Conservation (phyloP, 2,113 vertebrate species). For the Otolemur garnettii region DNA sequence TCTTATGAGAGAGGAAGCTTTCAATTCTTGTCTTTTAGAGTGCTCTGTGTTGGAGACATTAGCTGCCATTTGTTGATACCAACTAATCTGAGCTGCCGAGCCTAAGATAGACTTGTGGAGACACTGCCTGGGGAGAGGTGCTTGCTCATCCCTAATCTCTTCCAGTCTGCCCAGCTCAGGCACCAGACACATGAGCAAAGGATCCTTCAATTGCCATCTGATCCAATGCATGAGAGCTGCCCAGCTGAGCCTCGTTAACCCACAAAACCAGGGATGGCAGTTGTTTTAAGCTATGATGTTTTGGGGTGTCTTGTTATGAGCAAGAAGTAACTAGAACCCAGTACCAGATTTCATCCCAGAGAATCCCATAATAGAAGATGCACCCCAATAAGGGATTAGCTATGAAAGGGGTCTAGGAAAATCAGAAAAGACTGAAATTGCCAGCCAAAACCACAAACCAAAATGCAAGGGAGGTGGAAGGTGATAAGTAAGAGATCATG, state of each 20-base stretch:
- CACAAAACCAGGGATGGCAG: no score
- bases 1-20: not conserved
- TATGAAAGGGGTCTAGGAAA: not conserved
- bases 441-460: not conserved
- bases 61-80: not conserved
- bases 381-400: not conserved
- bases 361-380: not conserved
- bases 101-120: not conserved
- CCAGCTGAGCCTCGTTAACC: not conserved
- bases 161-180: not conserved
- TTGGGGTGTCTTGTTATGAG: not conserved
- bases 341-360: not conserved
- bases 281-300: not conserved
- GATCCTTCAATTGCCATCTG: fast-evolving
- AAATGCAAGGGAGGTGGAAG: not conserved
- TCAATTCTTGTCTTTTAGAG: not conserved
- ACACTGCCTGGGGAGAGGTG: not conserved
- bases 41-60: not conserved
- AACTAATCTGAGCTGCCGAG: not conserved
- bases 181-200: not conserved
- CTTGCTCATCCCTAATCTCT: not conserved
- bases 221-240: not conserved
- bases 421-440: not conserved
- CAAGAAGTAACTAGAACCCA: not conserved
- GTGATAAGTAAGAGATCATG: not conserved